Base-by-base conservation (phyloP, 2,113 vertebrate species). In the Hippocampus guttulatus region DNA sequence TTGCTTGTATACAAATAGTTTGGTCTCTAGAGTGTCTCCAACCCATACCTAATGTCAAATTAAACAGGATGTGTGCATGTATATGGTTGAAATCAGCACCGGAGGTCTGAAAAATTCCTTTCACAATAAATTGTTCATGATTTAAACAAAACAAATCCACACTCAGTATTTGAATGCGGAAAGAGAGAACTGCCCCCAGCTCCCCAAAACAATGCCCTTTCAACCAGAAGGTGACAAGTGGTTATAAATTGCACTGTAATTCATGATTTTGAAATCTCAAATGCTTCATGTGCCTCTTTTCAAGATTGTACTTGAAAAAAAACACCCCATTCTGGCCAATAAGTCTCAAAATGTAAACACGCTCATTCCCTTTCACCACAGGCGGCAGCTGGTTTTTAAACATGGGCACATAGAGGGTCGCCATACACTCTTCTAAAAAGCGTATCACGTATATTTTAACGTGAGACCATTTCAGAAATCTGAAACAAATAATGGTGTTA, bases 321-420 rank as follows among this genome's bases (percentile, higher is more conserved):
- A 21, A 61, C n/a, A 74, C 77, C 73, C 43, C 78, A 27, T 62
- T 33, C 75, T 80, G 79, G 47, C 67, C 77, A 33, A 70, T 21
- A 38, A 7, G 27, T 23, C 55, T 41, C 16, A 23, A 33, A 60
- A 30, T 25, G 47, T 65, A 62, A 73, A 71, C 8, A 63, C 70
- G 52, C 20, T 14, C 25, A 16, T 25, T 64, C 25, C 40, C 49
- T 61, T 33, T 67, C 11, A 21, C 65, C 63, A n/a, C 12, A 52
- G 40, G 7, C 20, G 20, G 20, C 21, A 41, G 47, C 23, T 43
- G 38, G 20, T 65, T 57, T 57, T 18, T 3, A 18, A 16, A 68
- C 3, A 3, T n/a, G 14, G 18, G 52, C 60, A 47, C 49, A 51
- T 6, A 51, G 25, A 38, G 47, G 18, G 27, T 30, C 21, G 3